Percentiles rank a stretch among this genome's conserved stretches.
These are phyloP conservation scores for Lucinisca nassula DNA, from an alignment of 2,888 invertebrate genomes.

Conservation along the genomic window DNA sequence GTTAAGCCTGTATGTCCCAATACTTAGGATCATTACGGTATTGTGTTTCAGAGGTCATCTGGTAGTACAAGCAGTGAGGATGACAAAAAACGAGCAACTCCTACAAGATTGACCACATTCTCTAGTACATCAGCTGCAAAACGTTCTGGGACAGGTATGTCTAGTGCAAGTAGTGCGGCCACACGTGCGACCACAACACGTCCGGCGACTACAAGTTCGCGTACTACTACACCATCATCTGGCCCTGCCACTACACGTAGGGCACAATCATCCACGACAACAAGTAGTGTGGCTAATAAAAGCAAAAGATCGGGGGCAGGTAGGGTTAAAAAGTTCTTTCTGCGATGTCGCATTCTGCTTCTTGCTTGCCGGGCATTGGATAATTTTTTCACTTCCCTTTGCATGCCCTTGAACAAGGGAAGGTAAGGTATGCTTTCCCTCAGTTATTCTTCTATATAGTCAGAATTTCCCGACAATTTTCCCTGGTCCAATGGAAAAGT, in stretches of 20 bases:
- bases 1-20: too few species aligned
- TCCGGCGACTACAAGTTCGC: conserved; percentile 10
- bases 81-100: conserved; percentile 66
- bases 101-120: conserved; percentile 45
- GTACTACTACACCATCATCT: conserved; percentile 28
- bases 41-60: conserved; percentile 60
- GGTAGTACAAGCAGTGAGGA: conserved; percentile 71
- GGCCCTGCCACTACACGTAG: neutral
- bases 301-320: conserved; percentile 68
- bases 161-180: conserved; percentile 31
- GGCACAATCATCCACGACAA: conserved; percentile 53
- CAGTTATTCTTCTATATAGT: neutral
- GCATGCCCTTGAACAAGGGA: neutral
- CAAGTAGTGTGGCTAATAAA: conserved; percentile 65
- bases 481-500: too few species aligned
- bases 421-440: conserved; percentile 7
- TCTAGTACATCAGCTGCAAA: conserved; percentile 47
- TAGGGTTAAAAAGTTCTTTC: conserved; percentile 29
- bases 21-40: too few species aligned
- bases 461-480: too few species aligned
- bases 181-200: conserved; percentile 26
- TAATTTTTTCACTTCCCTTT: neutral
- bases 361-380: neutral
- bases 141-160: conserved; percentile 67
- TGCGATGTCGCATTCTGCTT: conserved; percentile 2